phyloP scores from a whole-genome alignment of 1,140 invertebrate species.

The Eupeodes corollae region DNA sequence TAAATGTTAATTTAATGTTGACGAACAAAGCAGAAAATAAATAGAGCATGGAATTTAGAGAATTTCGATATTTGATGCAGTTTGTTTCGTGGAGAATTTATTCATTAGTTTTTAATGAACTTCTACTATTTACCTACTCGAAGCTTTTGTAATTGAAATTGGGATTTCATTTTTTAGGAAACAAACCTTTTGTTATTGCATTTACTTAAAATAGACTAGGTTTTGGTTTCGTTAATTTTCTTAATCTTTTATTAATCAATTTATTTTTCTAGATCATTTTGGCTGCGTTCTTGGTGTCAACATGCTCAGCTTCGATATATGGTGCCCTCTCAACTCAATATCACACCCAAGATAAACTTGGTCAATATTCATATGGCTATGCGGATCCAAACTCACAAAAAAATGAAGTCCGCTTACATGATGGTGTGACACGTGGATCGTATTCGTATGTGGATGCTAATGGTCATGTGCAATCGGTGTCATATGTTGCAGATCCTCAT shows the following conservation, averaged over 20 bases:
- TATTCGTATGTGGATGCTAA: slow-evolving; percentile 61
- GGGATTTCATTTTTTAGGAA: too few species aligned
- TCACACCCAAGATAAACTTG: slow-evolving; percentile 48
- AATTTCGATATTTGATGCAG: too few species aligned
- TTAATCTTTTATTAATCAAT: background rate
- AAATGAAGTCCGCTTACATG: slow-evolving; percentile 48
- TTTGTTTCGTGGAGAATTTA: too few species aligned
- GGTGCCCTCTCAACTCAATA: slow-evolving; percentile 40
- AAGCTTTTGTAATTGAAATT: too few species aligned
- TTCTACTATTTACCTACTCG: too few species aligned
- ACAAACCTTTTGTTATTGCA: too few species aligned
- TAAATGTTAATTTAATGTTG: too few species aligned
- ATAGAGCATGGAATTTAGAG: too few species aligned
- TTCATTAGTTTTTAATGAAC: too few species aligned
- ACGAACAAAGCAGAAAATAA: too few species aligned
- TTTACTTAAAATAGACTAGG: background rate
- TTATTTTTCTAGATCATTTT: slow-evolving; percentile 21
- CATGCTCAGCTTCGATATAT: slow-evolving; percentile 29
- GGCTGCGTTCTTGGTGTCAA: slow-evolving; percentile 27
- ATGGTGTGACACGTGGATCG: slow-evolving; percentile 53
- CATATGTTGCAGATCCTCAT: slow-evolving; percentile 52
- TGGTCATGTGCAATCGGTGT: slow-evolving; percentile 51
- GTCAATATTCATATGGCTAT: slow-evolving; percentile 55
- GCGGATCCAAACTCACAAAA: slow-evolving; percentile 52
- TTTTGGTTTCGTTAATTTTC: background rate